phyloP scores from a whole-genome alignment of 1,140 invertebrate species.

The Harpegnathos saltator region DNA sequence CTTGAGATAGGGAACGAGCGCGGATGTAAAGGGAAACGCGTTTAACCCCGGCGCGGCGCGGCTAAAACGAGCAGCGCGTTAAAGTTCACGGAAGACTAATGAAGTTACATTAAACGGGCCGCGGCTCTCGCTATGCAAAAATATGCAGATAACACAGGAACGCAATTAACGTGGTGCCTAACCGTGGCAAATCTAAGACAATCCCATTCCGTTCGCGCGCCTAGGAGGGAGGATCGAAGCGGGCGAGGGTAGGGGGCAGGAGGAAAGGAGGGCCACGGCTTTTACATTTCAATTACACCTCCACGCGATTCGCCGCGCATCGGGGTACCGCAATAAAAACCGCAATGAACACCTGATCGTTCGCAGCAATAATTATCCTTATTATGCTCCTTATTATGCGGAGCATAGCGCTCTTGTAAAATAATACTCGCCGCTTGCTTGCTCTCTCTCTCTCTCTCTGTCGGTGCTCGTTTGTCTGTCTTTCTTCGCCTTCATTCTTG shows the following conservation, averaged over 20 bases:
- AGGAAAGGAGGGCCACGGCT: constrained; percentile 27
- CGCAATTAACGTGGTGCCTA: constrained; percentile 61
- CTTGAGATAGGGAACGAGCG: constrained; percentile 18
- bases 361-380: constrained; percentile 36
- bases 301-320: constrained; percentile 29
- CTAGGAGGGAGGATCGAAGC: too few relatives aligned
- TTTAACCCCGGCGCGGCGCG: constrained; percentile 1
- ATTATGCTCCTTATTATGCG: neutral
- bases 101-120: constrained; percentile 61
- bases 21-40: constrained; percentile 33
- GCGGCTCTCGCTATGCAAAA: constrained; percentile 55
- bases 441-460: too few relatives aligned
- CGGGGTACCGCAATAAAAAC: constrained; percentile 30
- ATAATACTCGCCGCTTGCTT: too few relatives aligned
- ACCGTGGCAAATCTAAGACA: constrained; percentile 53
- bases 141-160: constrained; percentile 53
- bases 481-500: too few relatives aligned
- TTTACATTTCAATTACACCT: constrained; percentile 60
- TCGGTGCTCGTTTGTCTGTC: too few relatives aligned
- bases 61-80: constrained; percentile 44
- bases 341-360: constrained; percentile 25
- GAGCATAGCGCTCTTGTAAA: neutral
- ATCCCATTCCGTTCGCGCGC: constrained; percentile 32
- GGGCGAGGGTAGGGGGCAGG: too few relatives aligned
- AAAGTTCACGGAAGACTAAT: constrained; percentile 61